Evolutionary conservation across 2,888 invertebrate species (phyloP), one percentile per base, ranked within the genome.

Genomic region (Geotrupes spiniger): DNA sequence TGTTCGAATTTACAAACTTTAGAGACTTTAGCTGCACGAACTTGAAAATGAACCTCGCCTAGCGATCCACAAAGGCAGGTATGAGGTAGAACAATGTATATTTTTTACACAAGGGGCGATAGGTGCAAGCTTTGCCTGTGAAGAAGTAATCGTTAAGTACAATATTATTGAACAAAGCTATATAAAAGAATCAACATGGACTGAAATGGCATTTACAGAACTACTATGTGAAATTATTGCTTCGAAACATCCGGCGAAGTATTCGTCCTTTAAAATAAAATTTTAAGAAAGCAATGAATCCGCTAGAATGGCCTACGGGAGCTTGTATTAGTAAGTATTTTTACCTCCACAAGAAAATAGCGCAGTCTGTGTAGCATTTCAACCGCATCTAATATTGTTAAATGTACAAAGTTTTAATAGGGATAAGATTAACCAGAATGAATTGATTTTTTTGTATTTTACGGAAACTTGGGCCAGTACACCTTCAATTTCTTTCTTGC

Each of bases 211-310:
- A 15, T 37, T 37, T 16, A 4, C 17, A 14, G 37, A 14, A 37
- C 5, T 29, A 12, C 12, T 29, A 12, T 29, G 31, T 8, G 31
- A 29, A 29, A 8, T 5, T 2, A 3, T 29, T 4, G 8, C n/a
- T 4, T n/a, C 31, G 4, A 29, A 29, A 29, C 31, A 29, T 29
- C 31, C 31, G 4, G 8, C 3, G 4, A 29, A 5, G 8, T 29
- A 29, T 12, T 29, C 31, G 3, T 29, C 31, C 10, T 29, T 29
- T 29, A 29, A 29, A 29, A n/a, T 29, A 5, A 29, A n/a, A 29
- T 12, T 29, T 29, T 29, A 29, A 29, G 12, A 12, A 29, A 29
- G 31, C 31, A 29, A 29, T 29, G 31, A 12, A 29, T 12, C 31
- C 31, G 4, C 12, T 12, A 29, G 11, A 11, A 12, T 29, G 31